These are phyloP conservation scores for Malthinus flaveolus DNA, from an alignment of 2,888 invertebrate species.

Conservation along the genomic window DNA sequence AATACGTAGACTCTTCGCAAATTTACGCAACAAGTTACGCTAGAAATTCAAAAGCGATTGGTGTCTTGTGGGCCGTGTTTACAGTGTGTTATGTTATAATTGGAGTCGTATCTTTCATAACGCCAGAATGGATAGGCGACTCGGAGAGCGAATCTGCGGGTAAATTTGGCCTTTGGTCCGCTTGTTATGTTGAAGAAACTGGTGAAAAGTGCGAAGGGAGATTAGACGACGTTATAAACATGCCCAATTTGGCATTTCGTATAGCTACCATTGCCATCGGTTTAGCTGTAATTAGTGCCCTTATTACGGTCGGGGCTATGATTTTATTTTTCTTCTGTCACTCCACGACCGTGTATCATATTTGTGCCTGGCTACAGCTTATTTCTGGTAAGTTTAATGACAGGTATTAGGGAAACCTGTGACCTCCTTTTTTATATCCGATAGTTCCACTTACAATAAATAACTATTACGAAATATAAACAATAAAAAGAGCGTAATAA, in stretches of 20 bases:
- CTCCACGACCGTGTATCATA: constrained; percentile 88
- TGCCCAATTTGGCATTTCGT: constrained; percentile 82
- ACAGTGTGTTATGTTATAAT: constrained; percentile 97
- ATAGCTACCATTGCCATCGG: constrained; percentile 88
- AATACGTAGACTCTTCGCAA: constrained; percentile 89
- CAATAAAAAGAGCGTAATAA: not conserved
- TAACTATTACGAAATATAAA: too few relatives aligned
- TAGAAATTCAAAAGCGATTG: constrained; percentile 91
- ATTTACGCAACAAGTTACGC: constrained; percentile 90
- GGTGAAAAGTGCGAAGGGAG: constrained; percentile 83
- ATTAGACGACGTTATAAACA: constrained; percentile 76
- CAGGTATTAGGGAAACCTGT: not conserved
- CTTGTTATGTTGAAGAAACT: constrained; percentile 77
- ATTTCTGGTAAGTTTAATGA: constrained; percentile 76
- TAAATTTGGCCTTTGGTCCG: constrained; percentile 90
- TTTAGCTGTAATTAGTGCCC: constrained; percentile 79
- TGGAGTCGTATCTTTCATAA: constrained; percentile 92
- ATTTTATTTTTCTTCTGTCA: constrained; percentile 92
- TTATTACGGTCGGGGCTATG: constrained; percentile 86
- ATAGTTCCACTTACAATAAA: not conserved
- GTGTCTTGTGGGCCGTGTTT: constrained; percentile 97
- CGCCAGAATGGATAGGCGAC: constrained; percentile 91
- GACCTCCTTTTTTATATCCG: not conserved
- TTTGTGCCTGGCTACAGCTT: constrained; percentile 96
- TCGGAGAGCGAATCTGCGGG: constrained; percentile 84